Evolutionary conservation across 2,113 vertebrate genomes (phyloP).

Genomic region (Trogon surrucura): DNA sequence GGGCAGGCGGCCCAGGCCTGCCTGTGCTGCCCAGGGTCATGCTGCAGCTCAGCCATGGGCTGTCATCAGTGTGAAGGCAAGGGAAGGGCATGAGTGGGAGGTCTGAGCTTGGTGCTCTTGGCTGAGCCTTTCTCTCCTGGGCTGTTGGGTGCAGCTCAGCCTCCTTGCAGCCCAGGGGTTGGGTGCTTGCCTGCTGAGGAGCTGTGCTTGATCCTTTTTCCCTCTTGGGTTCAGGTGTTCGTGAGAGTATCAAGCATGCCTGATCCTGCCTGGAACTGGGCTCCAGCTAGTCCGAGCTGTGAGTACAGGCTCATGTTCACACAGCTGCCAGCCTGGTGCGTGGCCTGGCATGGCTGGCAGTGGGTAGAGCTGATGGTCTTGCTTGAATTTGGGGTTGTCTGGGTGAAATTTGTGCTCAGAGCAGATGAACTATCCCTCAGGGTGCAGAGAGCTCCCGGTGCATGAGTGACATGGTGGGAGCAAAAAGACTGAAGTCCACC

Average conservation of each 20-base stretch:
- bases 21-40: neutral
- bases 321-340: neutral
- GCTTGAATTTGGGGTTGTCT: neutral
- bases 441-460: neutral
- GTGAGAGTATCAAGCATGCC: neutral
- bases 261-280: neutral
- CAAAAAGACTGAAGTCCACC: neutral
- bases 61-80: neutral
- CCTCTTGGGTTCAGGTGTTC: neutral
- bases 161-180: neutral
- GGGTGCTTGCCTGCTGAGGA: neutral
- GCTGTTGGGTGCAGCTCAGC: neutral
- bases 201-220: neutral
- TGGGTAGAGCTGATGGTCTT: neutral
- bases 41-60: fast-evolving
- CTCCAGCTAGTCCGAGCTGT: neutral
- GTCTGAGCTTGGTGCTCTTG: fast-evolving
- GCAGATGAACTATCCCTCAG: neutral
- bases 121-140: neutral
- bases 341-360: neutral
- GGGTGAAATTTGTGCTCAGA: neutral
- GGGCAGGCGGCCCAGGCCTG: neutral
- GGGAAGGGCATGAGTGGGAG: neutral
- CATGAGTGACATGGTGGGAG: neutral
- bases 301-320: neutral